A percentile compares a stretch with the other conserved stretches of the same genome.
Evolutionary conservation across 2,888 invertebrate species (phyloP).

Genomic region (Napeogenes sylphis): DNA sequence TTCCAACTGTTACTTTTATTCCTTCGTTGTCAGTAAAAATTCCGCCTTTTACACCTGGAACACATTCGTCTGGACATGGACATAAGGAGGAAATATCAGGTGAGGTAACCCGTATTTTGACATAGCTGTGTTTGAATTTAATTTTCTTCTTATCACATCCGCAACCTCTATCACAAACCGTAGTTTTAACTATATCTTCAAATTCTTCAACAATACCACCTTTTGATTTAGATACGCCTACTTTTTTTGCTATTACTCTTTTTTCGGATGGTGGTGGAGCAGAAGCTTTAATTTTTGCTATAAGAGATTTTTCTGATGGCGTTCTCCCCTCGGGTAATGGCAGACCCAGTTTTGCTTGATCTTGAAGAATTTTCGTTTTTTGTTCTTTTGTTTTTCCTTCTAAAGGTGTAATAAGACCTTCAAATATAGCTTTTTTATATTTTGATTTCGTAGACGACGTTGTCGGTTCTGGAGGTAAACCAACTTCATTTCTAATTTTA

Average conservation of each 20-base stretch:
- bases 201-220: slow-evolving; percentile 44
- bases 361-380: too few species aligned
- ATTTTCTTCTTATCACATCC: slow-evolving; percentile 64
- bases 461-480: slow-evolving; percentile 23
- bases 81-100: slow-evolving; percentile 59
- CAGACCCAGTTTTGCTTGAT: too few species aligned
- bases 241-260: slow-evolving; percentile 40
- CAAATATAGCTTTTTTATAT: too few species aligned
- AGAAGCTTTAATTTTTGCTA: slow-evolving; percentile 20
- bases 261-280: slow-evolving; percentile 15
- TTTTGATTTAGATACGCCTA: slow-evolving; percentile 32
- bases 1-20: slow-evolving; percentile 59
- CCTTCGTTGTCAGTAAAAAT: slow-evolving; percentile 57
- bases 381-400: too few species aligned
- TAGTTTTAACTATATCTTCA: slow-evolving; percentile 52
- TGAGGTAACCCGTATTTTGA: slow-evolving; percentile 59
- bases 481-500: slow-evolving; percentile 23
- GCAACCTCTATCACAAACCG: slow-evolving; percentile 55
- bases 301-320: slow-evolving; percentile 11
- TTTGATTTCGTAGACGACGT: too few species aligned
- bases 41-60: slow-evolving; percentile 53
- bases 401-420: too few species aligned
- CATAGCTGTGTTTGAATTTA: slow-evolving; percentile 60
- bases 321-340: neutral
- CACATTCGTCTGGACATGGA: slow-evolving; percentile 55